These are phyloP conservation scores for Microplitis deprimator DNA, from an alignment of 2,888 invertebrate species.

Conservation along the genomic window DNA sequence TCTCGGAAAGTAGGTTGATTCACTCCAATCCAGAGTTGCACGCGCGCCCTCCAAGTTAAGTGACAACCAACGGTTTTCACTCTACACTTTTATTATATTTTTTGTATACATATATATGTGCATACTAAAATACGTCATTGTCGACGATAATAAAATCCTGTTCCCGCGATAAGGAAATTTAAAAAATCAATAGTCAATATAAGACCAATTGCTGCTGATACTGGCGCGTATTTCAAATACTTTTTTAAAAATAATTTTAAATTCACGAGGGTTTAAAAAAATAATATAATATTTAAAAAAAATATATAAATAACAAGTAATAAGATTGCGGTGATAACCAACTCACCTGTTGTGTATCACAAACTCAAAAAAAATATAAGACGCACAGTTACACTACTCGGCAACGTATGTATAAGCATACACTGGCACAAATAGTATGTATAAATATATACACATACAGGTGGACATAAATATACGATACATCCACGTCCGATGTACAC, in stretches of 20 bases:
- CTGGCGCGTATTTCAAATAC: neutral
- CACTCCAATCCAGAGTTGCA: slow-evolving; percentile 6
- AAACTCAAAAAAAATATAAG: neutral
- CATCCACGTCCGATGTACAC: neutral
- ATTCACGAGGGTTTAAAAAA: neutral
- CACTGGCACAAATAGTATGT: slow-evolving; percentile 17
- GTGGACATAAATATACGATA: neutral
- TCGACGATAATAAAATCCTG: neutral
- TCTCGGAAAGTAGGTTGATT: slow-evolving; percentile 33
- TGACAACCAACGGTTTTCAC: slow-evolving; percentile 4
- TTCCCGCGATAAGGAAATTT: neutral
- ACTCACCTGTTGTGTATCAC: slow-evolving; percentile 30
- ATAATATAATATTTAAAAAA: neutral
- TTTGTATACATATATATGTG: neutral
- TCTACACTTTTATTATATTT: neutral
- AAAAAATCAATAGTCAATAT: slow-evolving; percentile 12
- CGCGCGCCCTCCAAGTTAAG: slow-evolving; percentile 13
- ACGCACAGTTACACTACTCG: slow-evolving; percentile 11
- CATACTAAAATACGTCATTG: neutral
- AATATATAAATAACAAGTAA: neutral
- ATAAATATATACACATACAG: neutral
- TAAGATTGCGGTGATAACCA: slow-evolving; percentile 9
- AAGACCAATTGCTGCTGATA: neutral
- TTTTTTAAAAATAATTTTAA: neutral
- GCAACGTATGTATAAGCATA: slow-evolving; percentile 16